These are phyloP conservation scores for Panurus biarmicus DNA, from an alignment of 2,113 vertebrate species.

Conservation along the genomic window DNA sequence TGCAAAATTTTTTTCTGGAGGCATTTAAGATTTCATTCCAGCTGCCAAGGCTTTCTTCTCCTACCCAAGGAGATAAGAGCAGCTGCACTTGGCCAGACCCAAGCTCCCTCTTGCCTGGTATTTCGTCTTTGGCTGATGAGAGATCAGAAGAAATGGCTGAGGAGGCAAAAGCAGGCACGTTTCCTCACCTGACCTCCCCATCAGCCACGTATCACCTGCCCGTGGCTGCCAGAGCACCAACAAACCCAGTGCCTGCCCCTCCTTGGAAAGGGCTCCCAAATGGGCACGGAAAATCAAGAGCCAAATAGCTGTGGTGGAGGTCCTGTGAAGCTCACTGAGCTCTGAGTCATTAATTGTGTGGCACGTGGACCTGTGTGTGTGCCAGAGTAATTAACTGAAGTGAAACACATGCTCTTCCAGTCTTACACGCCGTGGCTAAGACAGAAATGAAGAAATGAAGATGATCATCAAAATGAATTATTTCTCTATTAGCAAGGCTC, in stretches of 20 bases:
- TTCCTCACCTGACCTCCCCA: not conserved
- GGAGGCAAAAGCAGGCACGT: not conserved
- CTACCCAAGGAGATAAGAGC: not conserved
- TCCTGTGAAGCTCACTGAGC: not conserved
- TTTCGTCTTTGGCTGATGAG: not conserved
- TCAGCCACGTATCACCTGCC: accelerated
- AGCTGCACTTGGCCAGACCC: not conserved
- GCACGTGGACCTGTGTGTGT: not conserved
- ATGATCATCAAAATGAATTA: slow-evolving; percentile 45
- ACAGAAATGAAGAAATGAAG: slow-evolving; percentile 54
- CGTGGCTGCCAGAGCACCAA: accelerated
- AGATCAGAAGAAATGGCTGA: not conserved
- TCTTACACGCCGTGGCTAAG: not conserved
- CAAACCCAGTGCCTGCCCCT: not conserved
- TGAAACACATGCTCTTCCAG: slow-evolving; percentile 21
- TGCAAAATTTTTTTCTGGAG: not conserved
- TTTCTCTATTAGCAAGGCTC: slow-evolving; percentile 36
- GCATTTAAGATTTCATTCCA: not conserved
- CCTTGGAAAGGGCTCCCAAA: not conserved
- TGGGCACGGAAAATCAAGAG: not conserved
- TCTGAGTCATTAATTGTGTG: slow-evolving; percentile 7
- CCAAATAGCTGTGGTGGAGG: not conserved
- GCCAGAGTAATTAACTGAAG: slow-evolving; percentile 32
- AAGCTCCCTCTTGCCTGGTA: not conserved
- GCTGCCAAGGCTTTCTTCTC: slow-evolving; percentile 41